These are phyloP conservation scores for Drosophila paramelanica DNA, from an alignment of 2,888 invertebrate species.

Conservation along the genomic window DNA sequence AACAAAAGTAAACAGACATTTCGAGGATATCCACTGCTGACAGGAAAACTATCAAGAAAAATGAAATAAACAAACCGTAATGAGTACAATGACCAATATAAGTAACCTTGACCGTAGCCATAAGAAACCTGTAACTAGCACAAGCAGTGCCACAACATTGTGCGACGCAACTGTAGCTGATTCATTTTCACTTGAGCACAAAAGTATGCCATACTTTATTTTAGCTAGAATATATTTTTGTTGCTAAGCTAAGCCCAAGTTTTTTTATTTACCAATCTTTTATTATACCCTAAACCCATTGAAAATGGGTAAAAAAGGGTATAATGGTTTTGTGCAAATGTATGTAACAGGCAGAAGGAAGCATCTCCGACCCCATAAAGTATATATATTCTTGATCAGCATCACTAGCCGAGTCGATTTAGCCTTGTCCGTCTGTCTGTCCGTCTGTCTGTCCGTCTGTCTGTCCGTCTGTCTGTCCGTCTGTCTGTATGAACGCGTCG, in stretches of 20 bases:
- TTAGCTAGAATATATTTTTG: background rate
- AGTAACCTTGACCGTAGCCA: constrained; percentile 40
- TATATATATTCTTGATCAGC: too few relatives aligned
- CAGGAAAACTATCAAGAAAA: constrained; percentile 14
- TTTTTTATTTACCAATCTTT: background rate
- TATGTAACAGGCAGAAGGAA: too few relatives aligned
- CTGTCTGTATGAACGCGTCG: too few relatives aligned
- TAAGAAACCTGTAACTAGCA: constrained; percentile 34
- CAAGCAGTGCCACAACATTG: background rate
- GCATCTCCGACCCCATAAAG: too few relatives aligned
- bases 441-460: too few relatives aligned
- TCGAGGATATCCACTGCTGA: constrained; percentile 15
- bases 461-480: too few relatives aligned
- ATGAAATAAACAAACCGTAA: constrained; percentile 4
- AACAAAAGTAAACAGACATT: background rate
- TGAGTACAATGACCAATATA: constrained; percentile 40
- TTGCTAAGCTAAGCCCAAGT: background rate
- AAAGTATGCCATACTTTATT: constrained; percentile 35
- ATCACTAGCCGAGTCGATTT: too few relatives aligned
- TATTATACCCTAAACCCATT: too few relatives aligned
- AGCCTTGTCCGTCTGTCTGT: too few relatives aligned
- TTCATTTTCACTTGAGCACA: background rate
- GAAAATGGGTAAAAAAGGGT: too few relatives aligned
- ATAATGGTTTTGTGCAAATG: too few relatives aligned
- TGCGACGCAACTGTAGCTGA: constrained; percentile 15